Base-by-base conservation (phyloP, 1,140 invertebrate genomes). In the Andrena cerasifolii region DNA sequence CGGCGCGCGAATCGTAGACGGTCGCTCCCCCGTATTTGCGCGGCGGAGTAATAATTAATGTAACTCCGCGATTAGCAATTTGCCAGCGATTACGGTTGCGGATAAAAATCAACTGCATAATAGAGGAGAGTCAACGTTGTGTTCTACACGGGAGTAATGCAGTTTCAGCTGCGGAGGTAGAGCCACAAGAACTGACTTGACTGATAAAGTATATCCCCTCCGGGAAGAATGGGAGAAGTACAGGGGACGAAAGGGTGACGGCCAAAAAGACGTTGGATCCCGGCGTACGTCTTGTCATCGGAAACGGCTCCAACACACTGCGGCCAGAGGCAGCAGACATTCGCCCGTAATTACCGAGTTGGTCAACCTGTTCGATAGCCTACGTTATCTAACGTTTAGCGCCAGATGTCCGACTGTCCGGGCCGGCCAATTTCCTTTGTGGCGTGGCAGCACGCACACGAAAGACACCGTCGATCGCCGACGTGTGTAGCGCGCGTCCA, bases 361-460 rank as follows among this genome's bases (percentile, higher is more conserved):
- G 85, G 83, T 88, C 77, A 89, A 89, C 87, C 88, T 89, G 87
- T 85, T 86, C 80, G 79, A 80, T 81, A 51, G 86, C 78, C 76
- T 58, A 79, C 78, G 75, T 89, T 89, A 89, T 89, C 88, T 88
- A 88, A 88, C 87, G 79, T 88, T 89, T 89, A 88, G 77, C 79
- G 75, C 87, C 88, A 89, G 86, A 89, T 89, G 88, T 89, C 82
- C 76, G 28, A 78, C 63, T 74, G 63, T 24, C 76, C 59, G 10
- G 58, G 78, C 10, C 36, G 36, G 78, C 81, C 77, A 86, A 83
- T 88, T 86, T 80, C 85, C 79, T 78, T 74, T 54, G 70, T 62
- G 47, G 71, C 21, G 31, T 54, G n/a, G 31, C 3, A 21, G 47
- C 8, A 76, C 66, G 36, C 58, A 49, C 33, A 59, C 49, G 51